Evolutionary conservation across 2,888 invertebrate genomes (phyloP), one percentile per base, ranked within the genome.

Genomic region (Thymelicus acteon): DNA sequence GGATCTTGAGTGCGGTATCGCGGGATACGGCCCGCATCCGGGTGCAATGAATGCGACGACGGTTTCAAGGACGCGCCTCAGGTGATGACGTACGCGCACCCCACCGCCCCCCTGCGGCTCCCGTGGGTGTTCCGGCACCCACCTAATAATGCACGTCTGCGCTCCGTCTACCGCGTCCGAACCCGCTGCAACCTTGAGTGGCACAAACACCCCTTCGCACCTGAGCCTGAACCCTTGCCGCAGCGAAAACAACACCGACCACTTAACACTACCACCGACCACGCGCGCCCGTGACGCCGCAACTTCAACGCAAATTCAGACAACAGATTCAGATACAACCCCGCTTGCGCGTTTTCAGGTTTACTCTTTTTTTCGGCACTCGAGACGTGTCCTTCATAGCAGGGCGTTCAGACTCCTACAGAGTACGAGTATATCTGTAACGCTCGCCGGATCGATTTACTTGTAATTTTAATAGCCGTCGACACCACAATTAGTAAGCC

Each of bases 61-160:
- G 89, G 85, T 91, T 93, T 93, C 93, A 93, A 93, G 93, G 93
- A 87, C 93, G 90, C 92, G 91, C 92, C 92, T 91, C 92, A 93
- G 93, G 93, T 93, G 93, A 91, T 93, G 93, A 93, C 93, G 93
- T 92, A 92, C 76, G 75, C 75, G 75, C 85, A 86, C 88, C 89
- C 89, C 89, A 83, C 87, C 84, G 76, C 85, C 84, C 75, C 79
- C 85, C 84, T 84, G 70, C 76, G 82, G 80, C 87, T 85, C 88
- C 89, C 88, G 87, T 85, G 89, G 90, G 90, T 89, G 90, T 90
- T 90, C 88, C 91, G 89, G 90, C 92, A 91, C 93, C 93, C 93
- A 91, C 93, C 93, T 94, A 93, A 94, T 94, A 93, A 93, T 94
- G 94, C 94, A 94, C 91, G 94, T 94, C 94, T 94, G 90, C 92